phyloP scores from a whole-genome alignment of 1,140 invertebrate genomes.

The Steinernema feltiae region DNA sequence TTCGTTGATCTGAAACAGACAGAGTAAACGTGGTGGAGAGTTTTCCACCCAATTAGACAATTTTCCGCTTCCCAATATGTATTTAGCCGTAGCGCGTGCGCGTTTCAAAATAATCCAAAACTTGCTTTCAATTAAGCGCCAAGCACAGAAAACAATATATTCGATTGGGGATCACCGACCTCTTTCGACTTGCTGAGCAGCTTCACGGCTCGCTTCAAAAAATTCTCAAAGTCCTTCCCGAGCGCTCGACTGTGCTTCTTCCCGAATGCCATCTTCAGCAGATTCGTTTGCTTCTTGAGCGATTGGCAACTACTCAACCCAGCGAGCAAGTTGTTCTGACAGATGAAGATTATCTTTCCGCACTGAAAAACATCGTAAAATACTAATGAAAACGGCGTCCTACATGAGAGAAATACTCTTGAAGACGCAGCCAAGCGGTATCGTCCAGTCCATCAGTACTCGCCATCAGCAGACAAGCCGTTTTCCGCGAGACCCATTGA shows the following conservation, averaged over 20 bases:
- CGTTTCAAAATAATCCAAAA: too few species aligned
- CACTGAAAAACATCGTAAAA: conserved; percentile 40
- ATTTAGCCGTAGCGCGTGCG: too few species aligned
- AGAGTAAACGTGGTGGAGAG: too few species aligned
- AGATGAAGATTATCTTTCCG: conserved; percentile 47
- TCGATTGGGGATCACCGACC: conserved; percentile 16
- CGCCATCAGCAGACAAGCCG: conserved; percentile 40
- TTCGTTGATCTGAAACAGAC: conserved; percentile 41
- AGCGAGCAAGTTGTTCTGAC: conserved; percentile 43
- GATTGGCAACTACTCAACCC: conserved; percentile 37
- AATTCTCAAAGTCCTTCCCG: conserved; percentile 48
- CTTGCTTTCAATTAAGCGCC: background rate
- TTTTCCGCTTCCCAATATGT: too few species aligned
- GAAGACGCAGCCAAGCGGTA: conserved; percentile 36
- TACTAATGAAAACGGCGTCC: background rate
- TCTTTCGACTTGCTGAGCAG: conserved; percentile 36
- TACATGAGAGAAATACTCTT: conserved; percentile 42
- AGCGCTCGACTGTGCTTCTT: conserved; percentile 30
- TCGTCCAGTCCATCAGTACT: conserved; percentile 45
- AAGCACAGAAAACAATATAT: background rate
- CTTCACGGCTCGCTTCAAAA: conserved; percentile 43
- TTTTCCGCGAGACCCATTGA: conserved; percentile 32
- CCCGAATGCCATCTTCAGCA: conserved; percentile 46
- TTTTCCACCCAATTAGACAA: too few species aligned
- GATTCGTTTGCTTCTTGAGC: conserved; percentile 32